These are phyloP conservation scores for Odontamblyopus lacepedii DNA, from an alignment of 2,797 vertebrate species.

Conservation along the genomic window DNA sequence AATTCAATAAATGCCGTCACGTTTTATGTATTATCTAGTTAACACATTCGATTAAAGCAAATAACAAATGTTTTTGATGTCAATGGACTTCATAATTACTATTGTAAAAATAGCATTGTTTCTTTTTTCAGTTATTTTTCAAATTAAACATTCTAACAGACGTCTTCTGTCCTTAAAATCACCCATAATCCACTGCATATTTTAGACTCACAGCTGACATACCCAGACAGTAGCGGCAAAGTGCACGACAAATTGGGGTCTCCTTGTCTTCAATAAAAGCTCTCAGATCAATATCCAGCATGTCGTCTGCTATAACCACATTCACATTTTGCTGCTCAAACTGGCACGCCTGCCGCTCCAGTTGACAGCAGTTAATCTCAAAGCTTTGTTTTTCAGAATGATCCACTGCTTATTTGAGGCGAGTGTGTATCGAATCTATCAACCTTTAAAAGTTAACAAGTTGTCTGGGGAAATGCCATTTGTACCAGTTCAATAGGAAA, in stretches of 20 bases:
- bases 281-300: slow-evolving; percentile 67
- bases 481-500: slow-evolving; percentile 84
- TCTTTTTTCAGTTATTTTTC: too few species aligned
- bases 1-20: background rate
- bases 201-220: slow-evolving; percentile 21
- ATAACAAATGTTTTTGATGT: too few species aligned
- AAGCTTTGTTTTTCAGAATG: slow-evolving; percentile 76
- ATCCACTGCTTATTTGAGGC: slow-evolving; percentile 75
- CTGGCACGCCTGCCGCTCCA: slow-evolving; percentile 67
- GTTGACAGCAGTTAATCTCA: slow-evolving; percentile 81
- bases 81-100: too few species aligned
- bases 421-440: slow-evolving; percentile 77
- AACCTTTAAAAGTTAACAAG: slow-evolving; percentile 91
- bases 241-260: slow-evolving; percentile 48
- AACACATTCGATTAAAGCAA: too few species aligned
- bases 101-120: too few species aligned
- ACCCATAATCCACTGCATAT: background rate
- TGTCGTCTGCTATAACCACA: slow-evolving; percentile 55
- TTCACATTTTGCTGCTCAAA: slow-evolving; percentile 63
- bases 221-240: slow-evolving; percentile 15
- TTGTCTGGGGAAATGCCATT: slow-evolving; percentile 86
- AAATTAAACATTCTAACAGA: background rate
- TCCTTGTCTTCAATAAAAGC: slow-evolving; percentile 60
- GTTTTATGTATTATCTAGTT: too few species aligned
- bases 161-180: background rate